phyloP scores from a whole-genome alignment of 1,140 invertebrate genomes.

The Drosophila rhopaloa region DNA sequence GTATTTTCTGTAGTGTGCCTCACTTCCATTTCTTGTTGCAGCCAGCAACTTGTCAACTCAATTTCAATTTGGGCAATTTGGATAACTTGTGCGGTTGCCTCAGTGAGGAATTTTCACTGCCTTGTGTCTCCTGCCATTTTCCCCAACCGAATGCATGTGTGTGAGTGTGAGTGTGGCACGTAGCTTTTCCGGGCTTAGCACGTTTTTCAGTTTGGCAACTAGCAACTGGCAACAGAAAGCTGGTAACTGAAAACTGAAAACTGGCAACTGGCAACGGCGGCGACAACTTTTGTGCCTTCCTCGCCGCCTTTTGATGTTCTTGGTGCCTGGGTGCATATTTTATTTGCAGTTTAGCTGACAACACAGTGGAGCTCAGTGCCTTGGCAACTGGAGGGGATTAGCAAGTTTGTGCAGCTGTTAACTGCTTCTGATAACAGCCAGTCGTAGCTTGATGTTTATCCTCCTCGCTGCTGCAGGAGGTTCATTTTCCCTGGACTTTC shows the following conservation, averaged over 20 bases:
- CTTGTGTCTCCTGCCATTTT: slow-evolving; percentile 15
- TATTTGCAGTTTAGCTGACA: slow-evolving; percentile 76
- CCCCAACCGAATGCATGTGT: not conserved
- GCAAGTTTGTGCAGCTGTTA: slow-evolving; percentile 42
- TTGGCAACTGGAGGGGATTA: slow-evolving; percentile 28
- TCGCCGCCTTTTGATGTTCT: slow-evolving; percentile 72
- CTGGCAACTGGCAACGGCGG: slow-evolving; percentile 16
- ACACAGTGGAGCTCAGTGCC: slow-evolving; percentile 57
- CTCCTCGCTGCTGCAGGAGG: not conserved
- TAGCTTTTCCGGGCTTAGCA: slow-evolving; percentile 74
- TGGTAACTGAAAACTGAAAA: slow-evolving; percentile 26
- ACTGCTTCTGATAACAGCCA: slow-evolving; percentile 30
- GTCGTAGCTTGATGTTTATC: slow-evolving; percentile 26
- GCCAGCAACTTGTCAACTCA: slow-evolving; percentile 78
- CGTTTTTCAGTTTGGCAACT: slow-evolving; percentile 62
- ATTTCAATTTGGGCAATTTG: slow-evolving; percentile 83
- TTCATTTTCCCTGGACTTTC: not conserved
- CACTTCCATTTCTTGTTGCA: slow-evolving; percentile 32
- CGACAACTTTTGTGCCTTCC: slow-evolving; percentile 72
- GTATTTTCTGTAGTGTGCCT: slow-evolving; percentile 10
- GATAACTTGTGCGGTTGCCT: slow-evolving; percentile 75
- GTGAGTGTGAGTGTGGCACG: slow-evolving; percentile 54
- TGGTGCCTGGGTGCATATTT: slow-evolving; percentile 72
- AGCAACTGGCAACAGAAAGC: slow-evolving; percentile 33
- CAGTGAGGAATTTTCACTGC: slow-evolving; percentile 38